These are phyloP conservation scores for Sarcophaga caerulescens DNA, from an alignment of 2,888 invertebrate genomes.

Conservation along the genomic window DNA sequence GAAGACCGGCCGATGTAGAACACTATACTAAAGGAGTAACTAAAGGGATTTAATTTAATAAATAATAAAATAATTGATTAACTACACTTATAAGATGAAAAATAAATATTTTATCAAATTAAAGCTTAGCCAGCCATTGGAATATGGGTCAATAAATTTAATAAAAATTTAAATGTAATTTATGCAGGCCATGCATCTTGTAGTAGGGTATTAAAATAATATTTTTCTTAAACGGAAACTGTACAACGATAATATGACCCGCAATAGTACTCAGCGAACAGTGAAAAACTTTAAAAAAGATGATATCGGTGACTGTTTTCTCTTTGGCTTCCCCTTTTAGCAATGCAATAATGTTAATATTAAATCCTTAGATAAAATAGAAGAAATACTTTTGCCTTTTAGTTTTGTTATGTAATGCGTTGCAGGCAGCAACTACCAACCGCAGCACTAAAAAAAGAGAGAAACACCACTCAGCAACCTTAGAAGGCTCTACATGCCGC, in stretches of 20 bases:
- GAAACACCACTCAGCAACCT: not conserved
- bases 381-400: conserved; percentile 25
- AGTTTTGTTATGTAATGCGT: conserved; percentile 41
- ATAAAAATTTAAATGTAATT: not conserved
- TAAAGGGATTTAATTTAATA: not conserved
- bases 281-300: not conserved
- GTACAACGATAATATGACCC: conserved; percentile 32
- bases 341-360: conserved; percentile 52
- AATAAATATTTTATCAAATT: not conserved
- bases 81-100: not conserved
- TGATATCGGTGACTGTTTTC: not conserved
- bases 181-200: not conserved
- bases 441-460: not conserved
- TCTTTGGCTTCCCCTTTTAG: not conserved
- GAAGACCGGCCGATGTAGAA: not conserved
- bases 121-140: not conserved
- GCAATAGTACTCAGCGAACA: conserved; percentile 17
- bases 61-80: not conserved
- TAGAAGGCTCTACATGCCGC: not conserved
- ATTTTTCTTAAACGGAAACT: conserved; percentile 10
- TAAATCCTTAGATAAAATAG: conserved; percentile 42
- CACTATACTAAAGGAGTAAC: not conserved
- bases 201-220: conserved; percentile 27
- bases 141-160: not conserved
- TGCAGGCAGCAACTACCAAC: not conserved